phyloP scores from a whole-genome alignment of 1,140 invertebrate species.

The Diachasma alloeum region DNA sequence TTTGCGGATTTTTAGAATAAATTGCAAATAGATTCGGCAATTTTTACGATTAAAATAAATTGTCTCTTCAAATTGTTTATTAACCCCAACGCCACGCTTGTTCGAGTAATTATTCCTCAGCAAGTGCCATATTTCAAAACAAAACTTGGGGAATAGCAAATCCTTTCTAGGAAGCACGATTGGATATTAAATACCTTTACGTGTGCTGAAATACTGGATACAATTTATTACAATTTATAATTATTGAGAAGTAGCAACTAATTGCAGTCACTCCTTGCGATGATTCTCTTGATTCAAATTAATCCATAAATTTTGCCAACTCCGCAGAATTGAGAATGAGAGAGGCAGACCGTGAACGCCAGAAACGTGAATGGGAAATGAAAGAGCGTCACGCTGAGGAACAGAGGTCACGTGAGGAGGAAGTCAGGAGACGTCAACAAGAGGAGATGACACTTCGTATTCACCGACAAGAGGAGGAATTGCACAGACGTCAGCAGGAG shows the following conservation, averaged over 20 bases:
- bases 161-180: conserved; percentile 58
- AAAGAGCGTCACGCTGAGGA: conserved; percentile 85
- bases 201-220: conserved; percentile 54
- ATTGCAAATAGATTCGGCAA: too few species aligned
- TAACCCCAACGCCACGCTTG: conserved; percentile 58
- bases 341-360: conserved; percentile 86
- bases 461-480: conserved; percentile 81
- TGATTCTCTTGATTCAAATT: neutral
- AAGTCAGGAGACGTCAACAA: conserved; percentile 75
- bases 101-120: conserved; percentile 40
- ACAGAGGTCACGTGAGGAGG: conserved; percentile 78
- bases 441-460: conserved; percentile 80
- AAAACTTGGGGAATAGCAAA: conserved; percentile 50
- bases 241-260: too few species aligned
- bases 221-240: conserved; percentile 30
- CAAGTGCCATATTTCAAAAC: conserved; percentile 51
- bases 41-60: too few species aligned
- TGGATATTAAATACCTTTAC: conserved; percentile 35
- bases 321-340: conserved; percentile 80
- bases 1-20: too few species aligned
- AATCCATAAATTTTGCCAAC: neutral
- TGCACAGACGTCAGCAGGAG: conserved; percentile 82
- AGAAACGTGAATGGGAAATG: conserved; percentile 89
- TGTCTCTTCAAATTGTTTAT: too few species aligned
- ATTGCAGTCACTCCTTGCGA: neutral